Conservation (phyloP, 2,797 vertebrate genomes). For the Holocentrus rufus region DNA sequence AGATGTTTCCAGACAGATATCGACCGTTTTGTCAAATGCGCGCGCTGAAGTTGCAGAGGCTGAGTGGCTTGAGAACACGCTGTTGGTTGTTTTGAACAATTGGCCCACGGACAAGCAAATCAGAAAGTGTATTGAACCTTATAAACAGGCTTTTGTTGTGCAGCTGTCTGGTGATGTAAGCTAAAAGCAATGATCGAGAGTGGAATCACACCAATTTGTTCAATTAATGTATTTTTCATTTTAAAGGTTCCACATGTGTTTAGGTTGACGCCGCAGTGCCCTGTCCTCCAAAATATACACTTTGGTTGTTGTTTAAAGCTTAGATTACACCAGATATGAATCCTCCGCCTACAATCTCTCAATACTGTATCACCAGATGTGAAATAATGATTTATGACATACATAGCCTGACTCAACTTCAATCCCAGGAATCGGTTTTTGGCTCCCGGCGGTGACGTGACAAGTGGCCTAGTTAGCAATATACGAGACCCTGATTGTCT, state of each 20-base stretch:
- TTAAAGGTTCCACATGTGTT: neutral
- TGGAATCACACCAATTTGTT: neutral
- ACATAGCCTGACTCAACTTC: conserved; percentile 1
- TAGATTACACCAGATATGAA: conserved; percentile 2
- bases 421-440: conserved; percentile 24
- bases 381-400: conserved; percentile 10
- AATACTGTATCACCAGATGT: conserved; percentile 28
- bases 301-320: conserved; percentile 12
- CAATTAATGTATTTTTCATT: neutral
- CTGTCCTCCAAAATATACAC: neutral
- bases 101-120: neutral
- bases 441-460: conserved; percentile 12
- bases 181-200: conserved; percentile 8
- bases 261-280: neutral
- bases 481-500: conserved; percentile 20
- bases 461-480: conserved; percentile 35
- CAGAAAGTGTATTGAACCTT: conserved; percentile 1
- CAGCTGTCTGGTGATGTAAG: conserved; percentile 21
- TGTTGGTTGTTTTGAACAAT: neutral
- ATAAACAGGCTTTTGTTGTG: conserved; percentile 15
- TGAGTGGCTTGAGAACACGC: neutral
- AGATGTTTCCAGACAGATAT: conserved; percentile 32
- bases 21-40: conserved; percentile 8
- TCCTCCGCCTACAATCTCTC: conserved; percentile 8
- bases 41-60: neutral